A percentile compares a stretch with the other conserved stretches of the same genome.
Evolutionary conservation across 2,113 vertebrate species (phyloP).

Genomic region (pig (Sus scrofa)): DNA sequence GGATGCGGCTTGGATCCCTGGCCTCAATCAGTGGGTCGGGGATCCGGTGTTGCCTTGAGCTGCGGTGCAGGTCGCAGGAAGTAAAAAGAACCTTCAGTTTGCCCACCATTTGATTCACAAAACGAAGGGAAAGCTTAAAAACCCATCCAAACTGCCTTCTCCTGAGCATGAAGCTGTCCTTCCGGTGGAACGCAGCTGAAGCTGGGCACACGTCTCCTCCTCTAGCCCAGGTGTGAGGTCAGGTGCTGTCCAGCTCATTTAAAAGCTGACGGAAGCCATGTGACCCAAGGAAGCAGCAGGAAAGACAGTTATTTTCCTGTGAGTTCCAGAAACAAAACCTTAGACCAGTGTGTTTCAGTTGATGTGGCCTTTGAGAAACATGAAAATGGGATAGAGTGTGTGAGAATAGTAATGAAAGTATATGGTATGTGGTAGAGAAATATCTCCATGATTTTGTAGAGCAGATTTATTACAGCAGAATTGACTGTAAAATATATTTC

Average conservation of each 20-base stretch:
- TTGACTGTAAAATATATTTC: conserved; percentile 12
- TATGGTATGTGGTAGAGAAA: not conserved
- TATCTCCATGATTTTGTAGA: not conserved
- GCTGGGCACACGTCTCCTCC: not conserved
- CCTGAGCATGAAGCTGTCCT: not conserved
- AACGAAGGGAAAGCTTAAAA: not conserved
- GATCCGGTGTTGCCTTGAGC: too few species aligned
- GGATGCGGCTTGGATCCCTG: too few species aligned
- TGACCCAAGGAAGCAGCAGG: not conserved
- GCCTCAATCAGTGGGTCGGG: too few species aligned
- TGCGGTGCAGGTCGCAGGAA: not conserved
- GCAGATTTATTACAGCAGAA: not conserved
- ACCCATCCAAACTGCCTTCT: not conserved
- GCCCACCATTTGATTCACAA: not conserved
- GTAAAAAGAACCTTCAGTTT: not conserved
- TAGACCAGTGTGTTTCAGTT: not conserved
- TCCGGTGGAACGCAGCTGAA: not conserved
- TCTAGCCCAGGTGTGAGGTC: not conserved
- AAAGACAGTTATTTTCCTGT: not conserved
- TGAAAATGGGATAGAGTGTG: not conserved
- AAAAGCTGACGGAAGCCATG: not conserved
- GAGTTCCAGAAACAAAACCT: not conserved
- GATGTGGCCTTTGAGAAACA: not conserved
- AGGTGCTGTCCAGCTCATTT: not conserved
- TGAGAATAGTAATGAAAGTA: not conserved